These are phyloP conservation scores for Orchesella cincta DNA, from an alignment of 1,140 invertebrate species.

Conservation along the genomic window DNA sequence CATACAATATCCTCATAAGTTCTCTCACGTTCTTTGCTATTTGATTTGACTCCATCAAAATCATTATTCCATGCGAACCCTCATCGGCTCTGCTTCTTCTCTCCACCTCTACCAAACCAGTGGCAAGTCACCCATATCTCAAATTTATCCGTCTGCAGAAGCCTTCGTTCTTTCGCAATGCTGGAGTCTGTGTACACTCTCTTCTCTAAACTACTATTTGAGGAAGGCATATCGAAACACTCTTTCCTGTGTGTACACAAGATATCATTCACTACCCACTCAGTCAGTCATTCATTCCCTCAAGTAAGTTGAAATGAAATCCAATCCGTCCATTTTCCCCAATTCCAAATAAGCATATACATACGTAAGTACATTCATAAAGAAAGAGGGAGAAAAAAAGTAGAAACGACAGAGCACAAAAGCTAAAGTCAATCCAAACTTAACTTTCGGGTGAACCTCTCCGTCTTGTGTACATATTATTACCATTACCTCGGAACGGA, in stretches of 20 bases:
- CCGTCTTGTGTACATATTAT: too few relatives aligned
- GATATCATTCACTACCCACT: not conserved
- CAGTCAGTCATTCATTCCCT: not conserved
- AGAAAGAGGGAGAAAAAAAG: too few relatives aligned
- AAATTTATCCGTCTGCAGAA: not conserved
- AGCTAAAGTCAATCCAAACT: too few relatives aligned
- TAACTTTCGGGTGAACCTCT: too few relatives aligned
- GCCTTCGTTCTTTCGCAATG: not conserved
- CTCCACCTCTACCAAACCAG: not conserved
- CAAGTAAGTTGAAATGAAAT: not conserved
- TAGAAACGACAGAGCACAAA: too few relatives aligned
- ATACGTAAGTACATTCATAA: too few relatives aligned
- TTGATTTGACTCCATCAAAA: not conserved
- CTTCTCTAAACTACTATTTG: not conserved
- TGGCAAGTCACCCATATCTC: not conserved
- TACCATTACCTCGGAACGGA: too few relatives aligned
- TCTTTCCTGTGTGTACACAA: not conserved
- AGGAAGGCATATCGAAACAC: not conserved
- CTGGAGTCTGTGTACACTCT: not conserved
- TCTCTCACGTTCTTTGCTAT: not conserved
- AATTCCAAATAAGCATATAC: too few relatives aligned
- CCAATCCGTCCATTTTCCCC: not conserved
- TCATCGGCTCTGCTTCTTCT: not conserved
- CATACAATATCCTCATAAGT: not conserved
- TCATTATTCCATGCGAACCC: constrained; percentile 9